Conservation (phyloP, 53 echinoderm and acorn worm genomes). For the Hippasteria phrygiana region DNA sequence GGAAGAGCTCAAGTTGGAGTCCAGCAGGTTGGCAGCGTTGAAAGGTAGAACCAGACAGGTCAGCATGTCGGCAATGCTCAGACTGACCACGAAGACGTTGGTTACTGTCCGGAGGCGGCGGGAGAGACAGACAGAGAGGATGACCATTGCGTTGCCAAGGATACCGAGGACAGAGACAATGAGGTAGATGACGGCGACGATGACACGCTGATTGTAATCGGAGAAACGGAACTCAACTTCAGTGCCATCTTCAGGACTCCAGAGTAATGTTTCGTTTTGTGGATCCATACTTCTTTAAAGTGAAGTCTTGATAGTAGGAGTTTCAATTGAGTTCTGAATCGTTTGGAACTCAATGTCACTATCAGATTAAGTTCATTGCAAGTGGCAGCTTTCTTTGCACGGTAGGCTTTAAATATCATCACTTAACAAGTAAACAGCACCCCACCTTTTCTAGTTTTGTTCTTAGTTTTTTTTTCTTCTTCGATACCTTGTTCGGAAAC, state of each 20-base stretch:
- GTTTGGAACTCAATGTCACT: too few relatives aligned
- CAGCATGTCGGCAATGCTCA: constrained; percentile 79
- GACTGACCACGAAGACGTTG: constrained; percentile 88
- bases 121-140: constrained; percentile 80
- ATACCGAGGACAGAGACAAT: constrained; percentile 68
- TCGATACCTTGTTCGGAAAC: not conserved
- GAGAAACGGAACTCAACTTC: constrained; percentile 41
- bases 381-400: not conserved
- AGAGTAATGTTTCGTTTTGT: constrained; percentile 2
- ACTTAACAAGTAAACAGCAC: not conserved
- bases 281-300: constrained; percentile 24
- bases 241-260: not conserved
- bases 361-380: not conserved
- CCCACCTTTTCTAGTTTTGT: not conserved
- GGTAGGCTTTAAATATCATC: not conserved
- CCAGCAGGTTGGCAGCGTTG: constrained; percentile 74
- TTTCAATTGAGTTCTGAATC: not conserved
- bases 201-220: constrained; percentile 67
- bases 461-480: not conserved
- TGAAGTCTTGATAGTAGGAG: not conserved
- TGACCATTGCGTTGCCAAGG: constrained; percentile 79
- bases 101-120: constrained; percentile 83
- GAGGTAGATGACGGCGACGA: constrained; percentile 67
- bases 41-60: constrained; percentile 77
- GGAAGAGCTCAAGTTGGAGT: constrained; percentile 53